Base-by-base conservation (phyloP, 2,888 invertebrate species). In the Myathropa florea region DNA sequence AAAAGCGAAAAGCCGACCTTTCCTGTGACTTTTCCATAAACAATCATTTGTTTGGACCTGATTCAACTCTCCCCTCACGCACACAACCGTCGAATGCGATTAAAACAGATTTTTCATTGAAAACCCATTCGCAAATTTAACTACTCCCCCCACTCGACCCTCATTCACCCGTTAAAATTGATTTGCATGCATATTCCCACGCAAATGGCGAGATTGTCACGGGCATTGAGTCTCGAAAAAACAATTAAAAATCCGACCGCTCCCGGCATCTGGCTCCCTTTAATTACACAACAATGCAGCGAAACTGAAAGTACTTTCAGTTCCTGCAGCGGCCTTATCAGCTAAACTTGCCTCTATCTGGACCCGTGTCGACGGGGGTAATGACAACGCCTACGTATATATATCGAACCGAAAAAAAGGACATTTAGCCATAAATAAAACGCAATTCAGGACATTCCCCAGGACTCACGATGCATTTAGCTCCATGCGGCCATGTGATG, bases 351-450 rank as follows among this genome's bases (percentile, higher is more conserved):
- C 24, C 57, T 10, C n/a, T 57, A 4, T 14, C 4, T 24, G 61
- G 12, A 24, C 63, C 64, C 23, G 55, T 55, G 28, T 75, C 63
- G 14, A 59, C 9, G 12, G 3, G 59, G 10, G 57, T n/a, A 57
- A 28, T 21, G 23, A 39, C 55, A 57, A 36, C 26, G 39, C 10
- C 12, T n/a, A 57, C 18, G 55, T 55, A 6, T 7, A 23, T 9
- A 23, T 2, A 36, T 36, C 46, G 26, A 33, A 1, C n/a, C n/a
- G n/a, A 10, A 26, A 64, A 55, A 64, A 3, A 33, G 26, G 39
- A 23, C 65, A 55, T 53, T 53, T 53, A 61, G 30, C 14, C 60
- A 77, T 68, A 61, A 68, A 77, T 55, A n/a, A n/a, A n/a, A n/a
- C n/a, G n/a, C n/a, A n/a, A n/a, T n/a, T n/a, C n/a, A n/a, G n/a